Percentiles rank a stretch among this genome's conserved stretches.
Evolutionary conservation across 2,113 vertebrate species (phyloP).

Genomic region (Siniperca chuatsi): DNA sequence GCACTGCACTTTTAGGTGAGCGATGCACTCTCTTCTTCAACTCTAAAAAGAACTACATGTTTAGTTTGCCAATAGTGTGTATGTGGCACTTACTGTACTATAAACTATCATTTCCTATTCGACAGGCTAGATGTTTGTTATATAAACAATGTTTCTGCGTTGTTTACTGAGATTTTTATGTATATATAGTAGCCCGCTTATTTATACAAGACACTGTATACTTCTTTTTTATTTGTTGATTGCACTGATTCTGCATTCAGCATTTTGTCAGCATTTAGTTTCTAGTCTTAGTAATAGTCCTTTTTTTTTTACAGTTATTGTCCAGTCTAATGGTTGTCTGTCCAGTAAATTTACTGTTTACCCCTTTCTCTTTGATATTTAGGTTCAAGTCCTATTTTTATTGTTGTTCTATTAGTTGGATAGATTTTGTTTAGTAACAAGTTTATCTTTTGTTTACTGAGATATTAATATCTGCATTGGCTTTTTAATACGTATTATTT

Average conservation of each 20-base stretch:
- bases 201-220: neutral
- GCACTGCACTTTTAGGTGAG: slow-evolving; percentile 50
- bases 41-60: neutral
- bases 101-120: neutral
- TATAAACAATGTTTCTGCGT: neutral
- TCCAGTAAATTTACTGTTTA: neutral
- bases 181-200: neutral
- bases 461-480: neutral
- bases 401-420: neutral
- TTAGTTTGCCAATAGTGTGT: slow-evolving; percentile 22
- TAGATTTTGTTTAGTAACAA: neutral
- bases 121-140: neutral
- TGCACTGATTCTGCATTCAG: slow-evolving; percentile 1
- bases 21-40: neutral
- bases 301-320: neutral
- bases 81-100: slow-evolving; percentile 15
- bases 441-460: neutral
- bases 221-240: neutral
- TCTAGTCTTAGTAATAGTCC: neutral
- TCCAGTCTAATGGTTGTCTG: neutral
- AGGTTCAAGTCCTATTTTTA: neutral
- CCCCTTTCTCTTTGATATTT: neutral
- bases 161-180: neutral
- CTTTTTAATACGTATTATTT: neutral
- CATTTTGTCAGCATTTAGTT: neutral